A percentile compares a stretch with the other conserved stretches of the same genome.
Conservation (phyloP, 2,888 invertebrate species). For the Sesia bembeciformis region DNA sequence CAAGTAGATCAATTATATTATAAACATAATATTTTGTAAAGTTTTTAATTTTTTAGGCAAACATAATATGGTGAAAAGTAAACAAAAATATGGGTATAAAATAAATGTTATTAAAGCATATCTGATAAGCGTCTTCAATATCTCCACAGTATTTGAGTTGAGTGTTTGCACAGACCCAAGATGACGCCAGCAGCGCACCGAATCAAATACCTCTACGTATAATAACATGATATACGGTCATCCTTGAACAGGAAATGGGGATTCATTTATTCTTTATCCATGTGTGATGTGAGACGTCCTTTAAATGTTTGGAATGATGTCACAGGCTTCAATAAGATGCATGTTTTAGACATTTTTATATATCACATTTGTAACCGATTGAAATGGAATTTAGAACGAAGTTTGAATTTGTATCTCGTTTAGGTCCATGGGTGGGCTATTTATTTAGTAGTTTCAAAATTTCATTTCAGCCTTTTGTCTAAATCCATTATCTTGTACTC, state of each 20-base stretch:
- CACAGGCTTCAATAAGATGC: neutral
- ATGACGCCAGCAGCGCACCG: constrained; percentile 5
- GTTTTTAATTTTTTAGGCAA: no score
- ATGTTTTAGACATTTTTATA: no score
- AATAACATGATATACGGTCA: neutral
- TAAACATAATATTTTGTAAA: no score
- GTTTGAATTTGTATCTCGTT: no score
- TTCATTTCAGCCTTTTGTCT: no score
- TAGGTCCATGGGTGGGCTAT: no score
- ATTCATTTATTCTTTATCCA: constrained; percentile 9
- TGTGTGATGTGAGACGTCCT: constrained; percentile 1
- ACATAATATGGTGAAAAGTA: neutral
- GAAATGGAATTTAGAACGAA: no score
- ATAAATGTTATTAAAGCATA: neutral
- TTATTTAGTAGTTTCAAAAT: no score
- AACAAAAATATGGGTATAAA: neutral
- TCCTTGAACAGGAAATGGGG: constrained; percentile 11
- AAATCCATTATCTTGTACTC: no score
- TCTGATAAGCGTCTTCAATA: constrained; percentile 11
- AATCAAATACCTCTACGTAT: neutral
- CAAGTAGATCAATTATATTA: no score
- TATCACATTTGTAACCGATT: no score
- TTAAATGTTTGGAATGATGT: neutral
- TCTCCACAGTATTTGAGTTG: constrained; percentile 4
- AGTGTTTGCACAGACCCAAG: constrained; percentile 6